These are phyloP conservation scores for Eupithecia pulchellata DNA, from an alignment of 2,888 invertebrate species.

Conservation along the genomic window DNA sequence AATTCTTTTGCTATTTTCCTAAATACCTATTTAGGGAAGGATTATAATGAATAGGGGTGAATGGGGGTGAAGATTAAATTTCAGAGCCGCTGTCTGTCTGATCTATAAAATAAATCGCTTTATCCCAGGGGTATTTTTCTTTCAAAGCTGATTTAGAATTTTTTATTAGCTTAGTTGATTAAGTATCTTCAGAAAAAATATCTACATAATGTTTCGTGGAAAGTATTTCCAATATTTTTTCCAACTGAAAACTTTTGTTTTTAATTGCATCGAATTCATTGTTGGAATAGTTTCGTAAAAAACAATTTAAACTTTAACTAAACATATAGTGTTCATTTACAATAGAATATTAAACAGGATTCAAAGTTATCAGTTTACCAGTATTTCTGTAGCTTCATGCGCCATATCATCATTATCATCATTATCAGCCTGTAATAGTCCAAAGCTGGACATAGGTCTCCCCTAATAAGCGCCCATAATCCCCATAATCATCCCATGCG, in stretches of 20 bases:
- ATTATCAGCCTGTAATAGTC: too few relatives aligned
- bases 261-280: background rate
- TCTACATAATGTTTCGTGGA: background rate
- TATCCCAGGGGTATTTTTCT: background rate
- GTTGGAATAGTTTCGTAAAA: background rate
- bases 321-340: too few relatives aligned
- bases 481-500: too few relatives aligned
- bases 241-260: background rate
- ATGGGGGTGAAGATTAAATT: slow-evolving; percentile 10
- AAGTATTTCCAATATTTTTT: too few relatives aligned
- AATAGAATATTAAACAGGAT: too few relatives aligned
- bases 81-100: background rate
- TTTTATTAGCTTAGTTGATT: background rate
- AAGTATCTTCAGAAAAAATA: background rate
- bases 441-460: too few relatives aligned
- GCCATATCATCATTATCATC: too few relatives aligned
- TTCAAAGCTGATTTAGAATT: background rate
- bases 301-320: too few relatives aligned
- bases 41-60: slow-evolving; percentile 10
- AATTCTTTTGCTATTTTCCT: slow-evolving; percentile 15
- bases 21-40: slow-evolving; percentile 11
- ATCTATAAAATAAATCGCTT: background rate
- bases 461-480: too few relatives aligned
- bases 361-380: too few relatives aligned
- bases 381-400: too few relatives aligned